phyloP scores from a whole-genome alignment of 1,140 invertebrate genomes.

The Patella vulgata region DNA sequence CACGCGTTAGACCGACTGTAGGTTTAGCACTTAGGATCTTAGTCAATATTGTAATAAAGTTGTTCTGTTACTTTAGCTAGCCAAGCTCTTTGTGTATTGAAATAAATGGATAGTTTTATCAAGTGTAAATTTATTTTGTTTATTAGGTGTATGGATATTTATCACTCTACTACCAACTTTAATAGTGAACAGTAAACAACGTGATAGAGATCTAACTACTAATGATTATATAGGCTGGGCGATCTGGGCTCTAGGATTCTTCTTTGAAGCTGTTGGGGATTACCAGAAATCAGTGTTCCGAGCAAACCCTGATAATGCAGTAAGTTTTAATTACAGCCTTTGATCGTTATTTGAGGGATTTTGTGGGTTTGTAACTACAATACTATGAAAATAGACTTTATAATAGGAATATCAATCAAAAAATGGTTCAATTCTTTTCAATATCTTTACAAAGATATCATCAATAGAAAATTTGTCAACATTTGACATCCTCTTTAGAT shows the following conservation, averaged over 20 bases:
- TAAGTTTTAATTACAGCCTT: constrained; percentile 28
- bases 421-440: too few species aligned
- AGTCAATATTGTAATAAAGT: too few species aligned
- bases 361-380: background rate
- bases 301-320: constrained; percentile 51
- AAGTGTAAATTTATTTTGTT: too few species aligned
- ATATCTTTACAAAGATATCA: background rate
- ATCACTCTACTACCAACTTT: constrained; percentile 66
- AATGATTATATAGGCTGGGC: constrained; percentile 54
- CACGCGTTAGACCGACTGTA: too few species aligned
- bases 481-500: too few species aligned
- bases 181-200: constrained; percentile 55
- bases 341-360: too few species aligned
- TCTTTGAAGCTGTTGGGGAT: constrained; percentile 52
- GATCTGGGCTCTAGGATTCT: constrained; percentile 49
- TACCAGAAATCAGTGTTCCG: constrained; percentile 56
- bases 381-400: background rate
- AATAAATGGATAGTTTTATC: too few species aligned
- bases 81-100: too few species aligned
- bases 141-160: constrained; percentile 61
- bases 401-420: background rate
- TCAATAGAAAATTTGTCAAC: too few species aligned
- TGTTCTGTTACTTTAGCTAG: too few species aligned
- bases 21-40: too few species aligned
- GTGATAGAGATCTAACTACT: constrained; percentile 33